Conservation (phyloP, 2,888 invertebrate species). For the Seira sanloemensis region DNA sequence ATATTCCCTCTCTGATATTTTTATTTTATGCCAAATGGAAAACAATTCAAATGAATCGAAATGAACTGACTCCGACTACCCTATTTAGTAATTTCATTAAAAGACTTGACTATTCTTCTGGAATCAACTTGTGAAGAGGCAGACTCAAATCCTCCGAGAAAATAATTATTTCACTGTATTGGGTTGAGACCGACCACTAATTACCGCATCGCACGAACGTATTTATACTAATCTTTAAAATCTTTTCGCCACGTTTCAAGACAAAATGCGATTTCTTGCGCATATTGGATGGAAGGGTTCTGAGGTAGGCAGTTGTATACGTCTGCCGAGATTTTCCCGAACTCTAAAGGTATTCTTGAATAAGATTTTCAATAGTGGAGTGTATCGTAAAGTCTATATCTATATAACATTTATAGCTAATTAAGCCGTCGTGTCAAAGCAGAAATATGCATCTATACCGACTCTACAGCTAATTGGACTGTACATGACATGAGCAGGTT, state of each 20-base stretch:
- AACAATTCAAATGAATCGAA: too few relatives aligned
- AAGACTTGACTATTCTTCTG: constrained; percentile 38
- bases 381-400: background rate
- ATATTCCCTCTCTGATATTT: too few relatives aligned
- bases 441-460: background rate
- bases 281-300: too few relatives aligned
- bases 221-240: constrained; percentile 56
- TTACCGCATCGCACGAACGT: constrained; percentile 64
- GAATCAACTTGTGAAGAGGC: too few relatives aligned
- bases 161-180: background rate
- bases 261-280: background rate
- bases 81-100: constrained; percentile 28
- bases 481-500: background rate
- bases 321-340: too few relatives aligned
- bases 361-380: background rate
- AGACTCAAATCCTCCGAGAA: too few relatives aligned
- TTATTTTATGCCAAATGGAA: too few relatives aligned
- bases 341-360: background rate
- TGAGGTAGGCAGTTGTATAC: too few relatives aligned
- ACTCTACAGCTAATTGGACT: background rate
- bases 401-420: background rate
- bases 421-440: background rate
- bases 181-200: constrained; percentile 59
- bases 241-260: constrained; percentile 52
- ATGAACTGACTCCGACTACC: too few relatives aligned